Evolutionary conservation across 2,113 vertebrate genomes (phyloP).

Genomic region (Calidris pygmaea): DNA sequence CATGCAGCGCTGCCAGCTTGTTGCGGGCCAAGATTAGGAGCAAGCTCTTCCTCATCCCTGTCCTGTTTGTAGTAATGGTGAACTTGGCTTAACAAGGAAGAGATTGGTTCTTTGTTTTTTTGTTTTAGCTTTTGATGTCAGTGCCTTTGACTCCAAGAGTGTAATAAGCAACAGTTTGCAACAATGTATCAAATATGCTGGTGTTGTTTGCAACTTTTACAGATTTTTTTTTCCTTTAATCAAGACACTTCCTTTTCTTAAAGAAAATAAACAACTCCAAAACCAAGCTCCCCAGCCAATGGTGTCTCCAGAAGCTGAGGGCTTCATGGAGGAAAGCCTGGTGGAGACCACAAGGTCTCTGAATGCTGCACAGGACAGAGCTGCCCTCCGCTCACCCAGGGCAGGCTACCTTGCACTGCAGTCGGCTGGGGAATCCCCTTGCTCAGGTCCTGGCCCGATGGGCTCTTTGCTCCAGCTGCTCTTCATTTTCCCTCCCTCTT

Average conservation of each 20-base stretch:
- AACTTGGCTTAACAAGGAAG: background rate
- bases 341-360: background rate
- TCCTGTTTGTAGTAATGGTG: background rate
- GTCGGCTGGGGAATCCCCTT: accelerated
- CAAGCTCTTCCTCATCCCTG: background rate
- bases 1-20: background rate
- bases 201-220: background rate
- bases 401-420: background rate
- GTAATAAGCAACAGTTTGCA: background rate
- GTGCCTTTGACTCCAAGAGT: background rate
- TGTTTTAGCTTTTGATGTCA: background rate
- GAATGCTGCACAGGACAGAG: background rate
- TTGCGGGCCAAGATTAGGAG: background rate
- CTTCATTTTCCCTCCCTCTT: background rate
- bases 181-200: background rate
- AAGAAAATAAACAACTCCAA: background rate
- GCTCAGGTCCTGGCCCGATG: background rate
- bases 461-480: background rate
- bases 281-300: background rate
- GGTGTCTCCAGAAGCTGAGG: background rate
- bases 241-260: background rate
- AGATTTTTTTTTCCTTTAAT: background rate
- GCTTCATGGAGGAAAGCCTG: background rate
- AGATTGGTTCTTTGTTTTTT: background rate
- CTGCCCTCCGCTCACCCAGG: background rate